Conservation (phyloP, 2,888 invertebrate species). For the Eudemis profundana region DNA sequence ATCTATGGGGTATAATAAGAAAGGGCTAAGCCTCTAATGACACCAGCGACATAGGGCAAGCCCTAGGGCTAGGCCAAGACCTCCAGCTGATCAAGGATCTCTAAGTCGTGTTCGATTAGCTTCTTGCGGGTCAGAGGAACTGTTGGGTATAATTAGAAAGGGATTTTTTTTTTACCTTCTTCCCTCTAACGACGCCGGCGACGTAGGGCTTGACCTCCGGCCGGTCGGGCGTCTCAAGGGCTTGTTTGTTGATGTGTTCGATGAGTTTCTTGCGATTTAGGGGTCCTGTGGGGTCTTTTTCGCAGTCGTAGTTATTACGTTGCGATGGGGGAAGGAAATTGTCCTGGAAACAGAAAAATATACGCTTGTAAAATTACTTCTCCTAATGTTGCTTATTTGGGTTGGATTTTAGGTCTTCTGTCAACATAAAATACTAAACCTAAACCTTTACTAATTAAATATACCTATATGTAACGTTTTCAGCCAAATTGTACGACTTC, state of each 20-base stretch:
- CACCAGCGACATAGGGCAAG: slow-evolving; percentile 96
- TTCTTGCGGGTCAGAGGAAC: slow-evolving; percentile 84
- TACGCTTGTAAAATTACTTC: not conserved
- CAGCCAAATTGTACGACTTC: too few relatives aligned
- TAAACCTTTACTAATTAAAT: too few relatives aligned
- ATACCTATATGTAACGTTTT: too few relatives aligned
- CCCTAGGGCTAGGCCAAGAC: too few relatives aligned
- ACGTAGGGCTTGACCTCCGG: slow-evolving; percentile 98
- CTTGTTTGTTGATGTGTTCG: slow-evolving; percentile 98
- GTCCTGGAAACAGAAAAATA: slow-evolving; percentile 88
- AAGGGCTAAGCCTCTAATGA: slow-evolving; percentile 90
- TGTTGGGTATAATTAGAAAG: not conserved
- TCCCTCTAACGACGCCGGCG: slow-evolving; percentile 95
- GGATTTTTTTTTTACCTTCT: slow-evolving; percentile 87
- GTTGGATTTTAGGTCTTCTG: too few relatives aligned
- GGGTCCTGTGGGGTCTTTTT: slow-evolving; percentile 97
- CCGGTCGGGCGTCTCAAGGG: slow-evolving; percentile 98
- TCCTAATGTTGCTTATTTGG: too few relatives aligned
- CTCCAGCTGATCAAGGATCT: slow-evolving; percentile 99
- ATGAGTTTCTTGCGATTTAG: slow-evolving; percentile 97
- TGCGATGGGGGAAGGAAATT: slow-evolving; percentile 98
- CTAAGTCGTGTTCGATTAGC: slow-evolving; percentile 97
- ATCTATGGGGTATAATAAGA: not conserved
- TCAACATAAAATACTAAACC: too few relatives aligned
- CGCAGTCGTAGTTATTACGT: slow-evolving; percentile 98